These are phyloP conservation scores for Gymnarchus niloticus DNA, from an alignment of 2,113 vertebrate species.

Conservation along the genomic window DNA sequence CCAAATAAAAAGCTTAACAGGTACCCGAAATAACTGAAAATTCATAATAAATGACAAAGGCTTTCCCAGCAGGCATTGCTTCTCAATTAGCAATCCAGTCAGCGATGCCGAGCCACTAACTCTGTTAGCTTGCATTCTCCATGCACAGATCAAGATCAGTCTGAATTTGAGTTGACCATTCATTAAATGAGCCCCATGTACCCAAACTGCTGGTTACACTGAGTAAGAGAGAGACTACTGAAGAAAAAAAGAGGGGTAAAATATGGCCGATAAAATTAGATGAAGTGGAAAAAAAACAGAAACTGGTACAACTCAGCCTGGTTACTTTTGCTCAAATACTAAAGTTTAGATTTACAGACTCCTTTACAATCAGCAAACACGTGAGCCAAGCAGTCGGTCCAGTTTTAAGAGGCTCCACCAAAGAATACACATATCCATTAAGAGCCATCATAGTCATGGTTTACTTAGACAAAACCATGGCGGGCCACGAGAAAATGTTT, in stretches of 20 bases:
- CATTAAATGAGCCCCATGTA: neutral
- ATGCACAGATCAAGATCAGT: neutral
- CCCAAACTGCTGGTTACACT: neutral
- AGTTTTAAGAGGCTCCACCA: no score
- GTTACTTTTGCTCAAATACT: no score
- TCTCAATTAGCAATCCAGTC: neutral
- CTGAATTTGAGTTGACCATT: neutral
- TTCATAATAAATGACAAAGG: neutral
- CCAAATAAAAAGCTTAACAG: neutral
- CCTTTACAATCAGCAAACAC: no score
- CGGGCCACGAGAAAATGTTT: neutral
- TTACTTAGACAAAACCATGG: neutral
- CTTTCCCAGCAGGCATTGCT: neutral
- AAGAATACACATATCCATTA: no score
- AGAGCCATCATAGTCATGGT: no score
- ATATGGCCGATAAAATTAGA: no score
- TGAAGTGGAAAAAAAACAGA: no score
- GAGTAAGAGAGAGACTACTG: neutral
- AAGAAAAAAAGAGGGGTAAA: neutral
- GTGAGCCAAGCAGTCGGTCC: no score
- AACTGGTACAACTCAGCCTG: no score
- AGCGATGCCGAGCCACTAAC: neutral
- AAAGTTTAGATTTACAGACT: no score
- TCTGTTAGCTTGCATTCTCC: neutral
- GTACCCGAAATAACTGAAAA: neutral